phyloP scores from a whole-genome alignment of 2,797 vertebrate species.

The Sebastes hopkinsi region DNA sequence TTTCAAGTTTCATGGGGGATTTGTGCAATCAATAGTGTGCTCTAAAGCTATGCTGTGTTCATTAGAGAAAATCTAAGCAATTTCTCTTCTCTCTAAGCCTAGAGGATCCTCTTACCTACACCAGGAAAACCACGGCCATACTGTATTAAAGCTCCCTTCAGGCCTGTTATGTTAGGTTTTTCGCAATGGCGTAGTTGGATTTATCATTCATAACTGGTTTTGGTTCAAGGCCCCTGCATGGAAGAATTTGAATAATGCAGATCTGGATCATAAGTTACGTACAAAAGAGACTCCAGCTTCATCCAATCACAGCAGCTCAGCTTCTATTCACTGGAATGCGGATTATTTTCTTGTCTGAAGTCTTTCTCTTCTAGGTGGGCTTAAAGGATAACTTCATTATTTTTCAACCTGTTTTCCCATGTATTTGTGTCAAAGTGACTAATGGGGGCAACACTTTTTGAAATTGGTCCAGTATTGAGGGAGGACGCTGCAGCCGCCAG shows the following conservation, averaged over 20 bases:
- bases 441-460: too few species aligned
- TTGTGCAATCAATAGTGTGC: constrained; percentile 46
- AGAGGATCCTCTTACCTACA: constrained; percentile 4
- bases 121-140: constrained; percentile 1
- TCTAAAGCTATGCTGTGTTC: constrained; percentile 29
- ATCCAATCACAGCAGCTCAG: not conserved
- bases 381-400: not conserved
- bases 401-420: too few species aligned
- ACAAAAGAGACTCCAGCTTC: not conserved
- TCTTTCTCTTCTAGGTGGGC: not conserved
- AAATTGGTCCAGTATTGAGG: too few species aligned
- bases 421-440: too few species aligned
- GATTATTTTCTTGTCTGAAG: not conserved
- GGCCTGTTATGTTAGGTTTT: not conserved
- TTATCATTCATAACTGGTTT: not conserved
- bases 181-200: not conserved
- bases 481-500: too few species aligned
- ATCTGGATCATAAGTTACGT: not conserved
- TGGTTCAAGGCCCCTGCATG: not conserved
- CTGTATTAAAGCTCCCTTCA: not conserved
- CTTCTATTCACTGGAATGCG: not conserved
- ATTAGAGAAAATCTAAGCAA: constrained; percentile 39
- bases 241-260: constrained; percentile 2
- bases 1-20: constrained; percentile 49
- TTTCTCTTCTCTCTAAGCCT: constrained; percentile 17